Base-by-base conservation (phyloP, 1,140 invertebrate species). In the Dolichoris vasculosae region DNA sequence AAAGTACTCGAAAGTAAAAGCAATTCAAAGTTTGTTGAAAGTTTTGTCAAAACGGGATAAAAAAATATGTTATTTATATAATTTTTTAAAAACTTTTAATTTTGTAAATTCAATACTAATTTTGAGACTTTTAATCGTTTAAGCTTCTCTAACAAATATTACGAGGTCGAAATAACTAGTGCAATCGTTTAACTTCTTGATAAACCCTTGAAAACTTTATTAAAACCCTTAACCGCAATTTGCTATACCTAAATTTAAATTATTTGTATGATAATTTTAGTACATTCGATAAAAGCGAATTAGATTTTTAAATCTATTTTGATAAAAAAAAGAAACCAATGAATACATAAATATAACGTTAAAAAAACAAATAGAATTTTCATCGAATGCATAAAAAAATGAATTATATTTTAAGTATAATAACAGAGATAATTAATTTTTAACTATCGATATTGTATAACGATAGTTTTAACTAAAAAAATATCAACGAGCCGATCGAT, bases 111-210 rank as follows among this genome's bases (percentile, higher is more conserved):
- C 11, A 13, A 43, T 38, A 43, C 38, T 75, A 83, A 83, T 76
- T 83, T 32, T 43, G 63, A 1, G 71, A 75, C 69, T 83, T 75
- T 76, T 76, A 83, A 83, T 83, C 82, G 76, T 76, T 83, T 46
- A 83, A 83, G 82, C 77, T 77, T 3, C 40, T 8, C 1, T 6
- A 77, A 43, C n/a, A 40, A 48, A 64, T 32, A 77, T 83, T 77
- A n/a, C 23, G 26, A n/a, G n/a, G 55, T 64, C 30, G 48, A 73
- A 77, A 64, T 83, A 77, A 76, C 26, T 32, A 11, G n/a, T 0
- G 30, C 73, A 35, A 20, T 55, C 46, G 73, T 40, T 83, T 77
- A 83, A 83, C 82, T 83, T 83, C 75, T 83, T 63, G 81, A 75
- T 83, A 71, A 75, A 55, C 30, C 71, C 30, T 83, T 77, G 40